Evolutionary conservation across 2,888 invertebrate species (phyloP).

Genomic region (Agrenia bidenticulata): DNA sequence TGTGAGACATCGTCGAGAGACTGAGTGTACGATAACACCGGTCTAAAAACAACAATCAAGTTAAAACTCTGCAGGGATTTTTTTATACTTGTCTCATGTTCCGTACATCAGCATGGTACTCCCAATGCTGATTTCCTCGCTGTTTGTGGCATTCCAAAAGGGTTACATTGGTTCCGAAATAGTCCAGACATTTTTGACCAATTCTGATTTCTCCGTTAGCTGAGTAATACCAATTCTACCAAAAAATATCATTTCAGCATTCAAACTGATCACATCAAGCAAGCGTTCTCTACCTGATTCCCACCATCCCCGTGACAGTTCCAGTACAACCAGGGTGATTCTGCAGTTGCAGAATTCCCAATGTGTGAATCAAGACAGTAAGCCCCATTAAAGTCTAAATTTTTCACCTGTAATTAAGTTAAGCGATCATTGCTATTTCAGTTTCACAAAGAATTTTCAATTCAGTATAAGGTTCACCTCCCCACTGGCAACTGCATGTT

Average conservation of each 20-base stretch:
- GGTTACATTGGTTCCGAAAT: background rate
- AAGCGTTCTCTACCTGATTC: conserved; percentile 34
- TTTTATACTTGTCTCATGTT: background rate
- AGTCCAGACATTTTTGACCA: conserved; percentile 25
- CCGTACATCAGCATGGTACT: conserved; percentile 21
- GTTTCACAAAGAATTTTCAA: no score
- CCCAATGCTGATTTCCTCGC: conserved; percentile 30
- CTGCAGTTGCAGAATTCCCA: background rate
- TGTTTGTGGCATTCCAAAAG: conserved; percentile 22
- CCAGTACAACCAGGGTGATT: background rate
- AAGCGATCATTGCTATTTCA: no score
- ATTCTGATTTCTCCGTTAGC: conserved; percentile 22
- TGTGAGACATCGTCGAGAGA: conserved; percentile 11
- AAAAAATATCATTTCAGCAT: background rate
- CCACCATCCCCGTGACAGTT: conserved; percentile 26
- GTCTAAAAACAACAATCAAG: conserved; percentile 15
- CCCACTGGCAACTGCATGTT: conserved; percentile 61
- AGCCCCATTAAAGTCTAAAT: background rate
- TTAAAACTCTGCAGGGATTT: background rate
- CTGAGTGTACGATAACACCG: conserved; percentile 17
- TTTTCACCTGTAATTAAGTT: conserved; percentile 20
- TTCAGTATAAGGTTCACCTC: no score
- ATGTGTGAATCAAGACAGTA: conserved; percentile 25
- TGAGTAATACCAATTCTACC: conserved; percentile 26
- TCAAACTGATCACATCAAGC: background rate